These are phyloP conservation scores for Rhadinocentrus ornatus DNA, from an alignment of 2,797 vertebrate species.

Conservation along the genomic window DNA sequence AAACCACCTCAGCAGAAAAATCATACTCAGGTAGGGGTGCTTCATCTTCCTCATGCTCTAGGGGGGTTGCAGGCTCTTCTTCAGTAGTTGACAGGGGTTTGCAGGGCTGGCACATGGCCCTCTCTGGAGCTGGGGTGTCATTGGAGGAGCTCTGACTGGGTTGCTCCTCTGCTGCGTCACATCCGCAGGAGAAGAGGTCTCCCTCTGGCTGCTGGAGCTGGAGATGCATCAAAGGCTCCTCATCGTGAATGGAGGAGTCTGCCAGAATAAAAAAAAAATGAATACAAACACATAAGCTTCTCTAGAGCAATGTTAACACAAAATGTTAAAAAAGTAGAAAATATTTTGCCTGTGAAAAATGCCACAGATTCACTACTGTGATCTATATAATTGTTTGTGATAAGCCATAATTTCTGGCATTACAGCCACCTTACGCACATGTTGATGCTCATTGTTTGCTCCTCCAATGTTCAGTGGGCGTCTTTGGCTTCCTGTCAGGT, in stretches of 20 bases:
- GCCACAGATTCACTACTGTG: too few relatives aligned
- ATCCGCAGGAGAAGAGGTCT: slow-evolving; percentile 77
- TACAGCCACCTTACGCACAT: neutral
- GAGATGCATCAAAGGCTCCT: slow-evolving; percentile 74
- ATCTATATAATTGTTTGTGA: neutral
- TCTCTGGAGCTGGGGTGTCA: slow-evolving; percentile 83
- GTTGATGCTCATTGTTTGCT: neutral
- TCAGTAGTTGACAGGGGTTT: slow-evolving; percentile 25
- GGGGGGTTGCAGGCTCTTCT: slow-evolving; percentile 41
- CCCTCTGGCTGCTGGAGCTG: slow-evolving; percentile 79
- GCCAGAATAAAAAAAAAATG: slow-evolving; percentile 36
- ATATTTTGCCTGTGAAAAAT: too few relatives aligned
- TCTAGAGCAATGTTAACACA: neutral
- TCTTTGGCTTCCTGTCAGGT: neutral
- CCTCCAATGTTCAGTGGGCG: too few relatives aligned
- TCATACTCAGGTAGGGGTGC: slow-evolving; percentile 23
- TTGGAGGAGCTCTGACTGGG: slow-evolving; percentile 82
- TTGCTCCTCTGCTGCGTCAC: slow-evolving; percentile 74
- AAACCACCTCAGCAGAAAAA: slow-evolving; percentile 24
- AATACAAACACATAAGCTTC: slow-evolving; percentile 2
- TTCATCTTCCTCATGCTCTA: slow-evolving; percentile 31
- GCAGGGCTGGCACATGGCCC: slow-evolving; percentile 79
- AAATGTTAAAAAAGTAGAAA: neutral
- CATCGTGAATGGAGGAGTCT: slow-evolving; percentile 71
- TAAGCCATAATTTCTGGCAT: neutral